Conservation (phyloP, 2,888 invertebrate species). For the Sinodicranocentrus sp. region DNA sequence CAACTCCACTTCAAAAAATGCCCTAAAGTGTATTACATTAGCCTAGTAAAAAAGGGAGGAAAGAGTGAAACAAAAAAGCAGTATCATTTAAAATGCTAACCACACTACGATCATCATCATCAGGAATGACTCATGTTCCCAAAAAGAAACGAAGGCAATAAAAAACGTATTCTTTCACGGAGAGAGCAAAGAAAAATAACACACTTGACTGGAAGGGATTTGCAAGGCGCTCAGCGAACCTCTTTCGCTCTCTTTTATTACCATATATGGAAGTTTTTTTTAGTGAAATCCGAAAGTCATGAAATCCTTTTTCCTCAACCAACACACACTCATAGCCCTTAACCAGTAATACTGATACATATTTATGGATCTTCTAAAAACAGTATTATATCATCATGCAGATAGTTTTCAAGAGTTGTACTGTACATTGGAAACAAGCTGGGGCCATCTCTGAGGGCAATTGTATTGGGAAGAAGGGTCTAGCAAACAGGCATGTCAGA, state of each 20-base stretch:
- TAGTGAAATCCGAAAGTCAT: conserved; percentile 4
- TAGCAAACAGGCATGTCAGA: conserved; percentile 45
- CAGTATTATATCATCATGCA: not conserved
- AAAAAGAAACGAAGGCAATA: not conserved
- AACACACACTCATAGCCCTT: not conserved
- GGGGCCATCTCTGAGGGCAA: not conserved
- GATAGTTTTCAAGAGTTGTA: not conserved
- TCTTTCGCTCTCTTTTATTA: conserved; percentile 6
- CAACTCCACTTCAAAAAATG: too few species aligned
- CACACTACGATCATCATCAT: conserved; percentile 10
- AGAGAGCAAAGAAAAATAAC: not conserved
- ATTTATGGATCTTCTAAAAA: not conserved
- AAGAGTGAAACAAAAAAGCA: not conserved
- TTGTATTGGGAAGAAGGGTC: conserved; percentile 40
- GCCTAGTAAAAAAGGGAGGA: too few species aligned
- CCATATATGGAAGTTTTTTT: conserved; percentile 3
- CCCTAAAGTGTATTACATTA: too few species aligned
- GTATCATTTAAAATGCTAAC: conserved; percentile 13
- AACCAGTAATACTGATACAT: not conserved
- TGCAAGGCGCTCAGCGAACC: not conserved
- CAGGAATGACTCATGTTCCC: conserved; percentile 2
- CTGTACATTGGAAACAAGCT: too few species aligned
- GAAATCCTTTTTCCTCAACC: not conserved
- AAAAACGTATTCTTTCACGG: not conserved
- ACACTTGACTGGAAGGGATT: not conserved